Evolutionary conservation across 1,140 invertebrate species (phyloP).

Genomic region (Latrodectus geometricus): DNA sequence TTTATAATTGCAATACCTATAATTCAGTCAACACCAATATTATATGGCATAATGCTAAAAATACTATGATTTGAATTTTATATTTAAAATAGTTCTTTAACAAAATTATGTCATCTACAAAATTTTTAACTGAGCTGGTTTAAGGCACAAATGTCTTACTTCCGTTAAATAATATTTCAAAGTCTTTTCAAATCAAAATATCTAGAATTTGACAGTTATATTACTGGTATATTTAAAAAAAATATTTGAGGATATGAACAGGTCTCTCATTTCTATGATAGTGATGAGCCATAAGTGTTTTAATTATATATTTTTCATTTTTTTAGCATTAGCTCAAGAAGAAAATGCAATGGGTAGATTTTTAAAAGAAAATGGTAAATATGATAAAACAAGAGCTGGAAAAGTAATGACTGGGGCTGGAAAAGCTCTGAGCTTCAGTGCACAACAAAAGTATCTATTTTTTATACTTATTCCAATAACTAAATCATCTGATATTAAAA

Average conservation of each 20-base stretch:
- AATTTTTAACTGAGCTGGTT: not conserved
- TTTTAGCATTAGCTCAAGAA: slow-evolving; percentile 86
- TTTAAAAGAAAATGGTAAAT: slow-evolving; percentile 93
- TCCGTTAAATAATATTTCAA: too few species aligned
- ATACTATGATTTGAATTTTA: too few species aligned
- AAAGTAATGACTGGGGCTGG: slow-evolving; percentile 95
- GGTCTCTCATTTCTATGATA: too few species aligned
- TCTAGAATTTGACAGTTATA: not conserved
- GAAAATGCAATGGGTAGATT: slow-evolving; percentile 95
- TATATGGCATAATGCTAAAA: too few species aligned
- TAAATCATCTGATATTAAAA: too few species aligned
- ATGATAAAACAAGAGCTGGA: slow-evolving; percentile 85
- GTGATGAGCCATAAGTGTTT: not conserved
- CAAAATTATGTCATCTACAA: not conserved
- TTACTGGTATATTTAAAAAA: not conserved
- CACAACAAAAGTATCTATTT: slow-evolving; percentile 80
- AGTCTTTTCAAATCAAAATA: too few species aligned
- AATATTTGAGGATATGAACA: too few species aligned
- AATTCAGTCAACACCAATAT: too few species aligned
- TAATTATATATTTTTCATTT: not conserved
- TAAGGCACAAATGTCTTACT: not conserved
- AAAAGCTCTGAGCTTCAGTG: slow-evolving; percentile 93
- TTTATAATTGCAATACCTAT: too few species aligned
- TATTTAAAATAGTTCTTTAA: too few species aligned
- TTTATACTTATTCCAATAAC: too few species aligned